A percentile compares a stretch with the other conserved stretches of the same genome.
These are phyloP conservation scores for Chelonia mydas DNA, from an alignment of 2,797 vertebrate genomes.

Conservation along the genomic window DNA sequence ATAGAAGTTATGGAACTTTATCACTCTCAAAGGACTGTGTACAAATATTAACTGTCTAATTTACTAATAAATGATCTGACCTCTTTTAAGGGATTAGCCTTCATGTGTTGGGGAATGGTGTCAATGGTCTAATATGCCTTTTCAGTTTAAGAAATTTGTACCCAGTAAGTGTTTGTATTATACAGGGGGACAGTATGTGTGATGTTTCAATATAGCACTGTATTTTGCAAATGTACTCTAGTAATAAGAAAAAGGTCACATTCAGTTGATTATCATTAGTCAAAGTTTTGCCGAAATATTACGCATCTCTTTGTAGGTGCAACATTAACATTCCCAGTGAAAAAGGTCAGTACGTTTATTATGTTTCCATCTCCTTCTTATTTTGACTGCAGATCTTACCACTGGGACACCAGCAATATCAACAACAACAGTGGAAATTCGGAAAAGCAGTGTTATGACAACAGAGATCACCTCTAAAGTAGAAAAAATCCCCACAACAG, in stretches of 20 bases:
- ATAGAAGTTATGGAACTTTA: background rate
- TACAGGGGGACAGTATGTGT: background rate
- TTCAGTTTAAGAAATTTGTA: background rate
- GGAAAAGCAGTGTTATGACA: conserved; percentile 80
- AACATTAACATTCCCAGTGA: background rate
- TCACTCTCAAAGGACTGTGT: background rate
- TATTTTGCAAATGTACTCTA: background rate
- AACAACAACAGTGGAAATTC: conserved; percentile 76
- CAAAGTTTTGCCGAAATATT: background rate
- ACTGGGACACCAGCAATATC: conserved; percentile 80
- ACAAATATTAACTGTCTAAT: background rate
- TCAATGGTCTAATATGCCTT: background rate
- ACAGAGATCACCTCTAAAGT: conserved; percentile 79
- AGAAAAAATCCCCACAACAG: conserved; percentile 78
- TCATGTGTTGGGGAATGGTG: background rate
- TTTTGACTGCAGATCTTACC: conserved; percentile 78
- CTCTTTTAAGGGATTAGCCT: background rate
- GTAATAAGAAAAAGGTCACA: background rate
- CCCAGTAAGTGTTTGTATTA: background rate
- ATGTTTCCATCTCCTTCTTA: background rate
- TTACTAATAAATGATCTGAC: background rate
- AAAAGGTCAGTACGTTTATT: background rate
- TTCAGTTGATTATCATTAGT: background rate
- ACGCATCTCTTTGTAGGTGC: background rate
- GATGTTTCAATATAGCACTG: background rate